Evolutionary conservation across 2,888 invertebrate genomes (phyloP).

Genomic region (Euzophera pinguis): DNA sequence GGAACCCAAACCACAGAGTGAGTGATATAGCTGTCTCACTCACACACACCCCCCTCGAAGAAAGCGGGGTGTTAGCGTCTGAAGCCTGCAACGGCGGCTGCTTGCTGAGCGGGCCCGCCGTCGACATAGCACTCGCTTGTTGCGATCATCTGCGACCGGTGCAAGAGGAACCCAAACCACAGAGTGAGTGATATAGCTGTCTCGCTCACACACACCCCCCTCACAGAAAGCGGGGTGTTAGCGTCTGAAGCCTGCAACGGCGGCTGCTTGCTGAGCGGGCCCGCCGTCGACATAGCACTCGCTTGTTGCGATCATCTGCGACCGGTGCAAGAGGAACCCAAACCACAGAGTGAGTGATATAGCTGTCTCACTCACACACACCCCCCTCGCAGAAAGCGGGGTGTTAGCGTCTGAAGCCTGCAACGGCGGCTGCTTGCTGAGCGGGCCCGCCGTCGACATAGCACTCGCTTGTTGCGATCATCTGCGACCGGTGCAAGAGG

Average conservation of each 20-base stretch:
- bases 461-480: constrained; percentile 81
- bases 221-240: constrained; percentile 39
- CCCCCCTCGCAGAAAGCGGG: constrained; percentile 52
- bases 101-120: constrained; percentile 73
- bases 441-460: constrained; percentile 75
- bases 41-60: constrained; percentile 20
- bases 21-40: neutral
- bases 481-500: constrained; percentile 85
- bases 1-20: constrained; percentile 40
- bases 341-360: constrained; percentile 4
- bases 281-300: constrained; percentile 77
- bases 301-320: constrained; percentile 82
- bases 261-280: constrained; percentile 74
- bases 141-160: constrained; percentile 80
- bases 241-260: constrained; percentile 66
- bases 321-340: constrained; percentile 83
- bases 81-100: constrained; percentile 75
- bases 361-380: too few species aligned
- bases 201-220: too few species aligned
- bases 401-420: constrained; percentile 49
- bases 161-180: neutral
- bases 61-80: constrained; percentile 39
- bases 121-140: constrained; percentile 78
- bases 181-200: neutral
- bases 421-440: constrained; percentile 75